These are phyloP conservation scores for Pelochelys cantorii DNA, from an alignment of 2,797 vertebrate genomes.

Conservation along the genomic window DNA sequence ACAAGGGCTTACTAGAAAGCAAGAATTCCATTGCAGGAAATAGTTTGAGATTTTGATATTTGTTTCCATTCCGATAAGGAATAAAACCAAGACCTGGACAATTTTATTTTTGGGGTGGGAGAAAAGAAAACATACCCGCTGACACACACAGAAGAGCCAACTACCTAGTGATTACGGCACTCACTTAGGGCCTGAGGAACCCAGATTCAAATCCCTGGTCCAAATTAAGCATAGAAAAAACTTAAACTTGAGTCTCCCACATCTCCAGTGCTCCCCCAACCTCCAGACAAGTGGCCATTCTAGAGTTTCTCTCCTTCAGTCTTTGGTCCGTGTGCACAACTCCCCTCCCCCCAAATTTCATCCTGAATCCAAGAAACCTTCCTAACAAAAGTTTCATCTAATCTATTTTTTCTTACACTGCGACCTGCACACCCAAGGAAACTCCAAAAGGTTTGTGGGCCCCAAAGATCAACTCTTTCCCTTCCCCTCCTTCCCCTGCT, in stretches of 20 bases:
- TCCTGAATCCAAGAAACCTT: background rate
- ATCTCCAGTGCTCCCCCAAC: background rate
- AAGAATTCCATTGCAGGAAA: background rate
- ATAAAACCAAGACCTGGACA: background rate
- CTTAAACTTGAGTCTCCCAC: background rate
- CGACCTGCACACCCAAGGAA: too few species aligned
- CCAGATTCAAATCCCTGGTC: background rate
- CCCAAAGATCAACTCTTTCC: too few species aligned
- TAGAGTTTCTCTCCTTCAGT: background rate
- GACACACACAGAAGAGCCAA: background rate
- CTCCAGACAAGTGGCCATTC: background rate
- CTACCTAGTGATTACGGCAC: background rate
- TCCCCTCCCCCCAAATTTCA: too few species aligned
- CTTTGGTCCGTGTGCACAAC: too few species aligned
- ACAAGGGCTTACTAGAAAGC: background rate
- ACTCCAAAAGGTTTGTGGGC: too few species aligned
- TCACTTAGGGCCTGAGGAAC: background rate
- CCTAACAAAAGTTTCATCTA: too few species aligned
- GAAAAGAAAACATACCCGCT: background rate
- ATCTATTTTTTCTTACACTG: too few species aligned
- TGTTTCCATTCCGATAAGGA: background rate
- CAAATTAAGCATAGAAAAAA: background rate
- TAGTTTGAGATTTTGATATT: background rate
- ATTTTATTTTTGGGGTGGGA: too few species aligned
- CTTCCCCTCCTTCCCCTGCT: too few species aligned